Base-by-base conservation (phyloP, 2,113 vertebrate species). In the Sula dactylatra region DNA sequence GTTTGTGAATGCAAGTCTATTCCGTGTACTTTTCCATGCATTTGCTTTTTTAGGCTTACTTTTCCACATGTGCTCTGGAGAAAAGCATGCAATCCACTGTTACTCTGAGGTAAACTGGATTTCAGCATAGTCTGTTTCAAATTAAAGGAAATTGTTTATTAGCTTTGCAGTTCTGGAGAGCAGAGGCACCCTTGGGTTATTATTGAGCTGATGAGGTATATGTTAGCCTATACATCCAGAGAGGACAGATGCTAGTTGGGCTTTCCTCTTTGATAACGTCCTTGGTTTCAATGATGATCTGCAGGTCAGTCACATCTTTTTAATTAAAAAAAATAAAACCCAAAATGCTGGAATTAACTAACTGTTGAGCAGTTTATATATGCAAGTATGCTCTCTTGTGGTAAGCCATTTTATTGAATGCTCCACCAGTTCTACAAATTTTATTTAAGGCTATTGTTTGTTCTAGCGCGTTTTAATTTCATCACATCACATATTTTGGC, bases 351-450 rank as follows among this genome's bases (percentile, higher is more conserved):
- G 87, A 87, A 59, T 84, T 86, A 42, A 16, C n/a, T 81, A 32
- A 79, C 36, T n/a, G 61, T 38, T 65, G 52, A 95, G 73, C 69
- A 70, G 45, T 91, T 94, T 90, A 44, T 87, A 8, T 90, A 90
- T 90, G 56, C 91, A 96, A 90, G 91, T 93, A 93, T 97, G 96
- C 95, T 96, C 94, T 95, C 94, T 94, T 94, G 84, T 94, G 93
- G 96, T 82, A 95, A 96, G 62, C 92, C 54, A 82, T 88, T 96
- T 96, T 69, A 96, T 73, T 94, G 90, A 96, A 69, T 70, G 27
- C 36, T 93, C 45, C 40, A 50, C 21, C 40, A 56, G 15, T 56
- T 65, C 1, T 10, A 49, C 21, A 21, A 84, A 36, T 62, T 67
- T 61, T 34, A 4, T 55, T 74, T 52, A 16, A 79, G 78, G 36